Conservation (phyloP, 1,140 invertebrate species). For the Ephestia elutella region DNA sequence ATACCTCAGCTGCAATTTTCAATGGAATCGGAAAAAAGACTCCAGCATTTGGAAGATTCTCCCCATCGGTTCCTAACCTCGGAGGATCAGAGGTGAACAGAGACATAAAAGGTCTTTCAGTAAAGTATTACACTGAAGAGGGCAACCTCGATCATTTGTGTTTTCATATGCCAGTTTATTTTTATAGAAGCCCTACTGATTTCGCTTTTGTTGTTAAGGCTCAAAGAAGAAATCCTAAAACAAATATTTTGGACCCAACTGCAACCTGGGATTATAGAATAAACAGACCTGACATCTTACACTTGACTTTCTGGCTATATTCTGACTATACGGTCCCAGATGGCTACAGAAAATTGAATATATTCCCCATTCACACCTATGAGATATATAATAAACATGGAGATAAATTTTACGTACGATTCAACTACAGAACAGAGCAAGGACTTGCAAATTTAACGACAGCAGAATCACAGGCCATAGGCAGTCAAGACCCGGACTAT, state of each 20-base stretch:
- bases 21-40: slow-evolving; percentile 89
- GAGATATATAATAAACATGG: slow-evolving; percentile 79
- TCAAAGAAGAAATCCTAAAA: slow-evolving; percentile 80
- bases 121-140: slow-evolving; percentile 84
- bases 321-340: slow-evolving; percentile 74
- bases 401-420: slow-evolving; percentile 79
- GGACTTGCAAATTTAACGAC: slow-evolving; percentile 48
- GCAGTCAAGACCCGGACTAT: slow-evolving; percentile 35
- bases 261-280: slow-evolving; percentile 92
- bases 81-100: slow-evolving; percentile 86
- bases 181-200: slow-evolving; percentile 78
- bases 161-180: slow-evolving; percentile 83
- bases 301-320: no score
- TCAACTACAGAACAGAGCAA: slow-evolving; percentile 82
- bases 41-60: slow-evolving; percentile 80
- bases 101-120: slow-evolving; percentile 79
- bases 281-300: no score
- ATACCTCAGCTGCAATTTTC: slow-evolving; percentile 89
- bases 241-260: slow-evolving; percentile 81
- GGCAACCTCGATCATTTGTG: slow-evolving; percentile 84
- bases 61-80: slow-evolving; percentile 87
- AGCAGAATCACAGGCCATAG: slow-evolving; percentile 27
- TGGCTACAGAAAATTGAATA: slow-evolving; percentile 83
- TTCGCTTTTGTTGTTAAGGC: slow-evolving; percentile 76
- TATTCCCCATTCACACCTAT: slow-evolving; percentile 80